Base-by-base conservation (phyloP, 2,888 invertebrate genomes). In the Pachycephus smyrnensis region DNA sequence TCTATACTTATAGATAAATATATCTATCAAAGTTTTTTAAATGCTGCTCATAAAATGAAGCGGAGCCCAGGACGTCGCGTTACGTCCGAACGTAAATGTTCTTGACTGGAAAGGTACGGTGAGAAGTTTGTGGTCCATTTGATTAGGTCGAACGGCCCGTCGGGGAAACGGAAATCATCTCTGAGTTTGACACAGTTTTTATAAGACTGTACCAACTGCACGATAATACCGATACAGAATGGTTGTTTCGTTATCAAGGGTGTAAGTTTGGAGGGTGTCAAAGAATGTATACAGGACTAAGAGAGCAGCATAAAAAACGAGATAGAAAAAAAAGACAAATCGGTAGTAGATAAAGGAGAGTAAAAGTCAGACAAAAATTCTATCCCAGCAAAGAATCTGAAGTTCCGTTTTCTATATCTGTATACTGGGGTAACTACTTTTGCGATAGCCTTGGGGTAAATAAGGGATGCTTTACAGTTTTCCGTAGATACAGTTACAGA, bases 71-170 rank as follows among this genome's bases (percentile, higher is more conserved):
- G 15, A 40, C 40, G 40, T 15, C 40, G 15, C 40, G 6, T 15
- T 40, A 40, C 40, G 40, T 15, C 1, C 1, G 15, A 2, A 40
- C 40, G 40, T 40, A 40, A 40, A 15, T 40, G 40, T 40, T 40
- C 40, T 40, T 40, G 15, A 33, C n/a, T 23, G 73, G 15, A n/a
- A n/a, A 73, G 73, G 32, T 73, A 73, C 73, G 77, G 74, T 33
- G 82, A 73, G 76, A 83, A 81, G 75, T 81, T 85, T 73, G 77
- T 77, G 77, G 77, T 74, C 71, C 82, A 78, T 82, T 80, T 79
- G 77, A 78, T 78, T 68, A 80, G 79, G 79, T 82, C 81, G 35
- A 75, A 75, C 75, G 33, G 69, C 68, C 71, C 78, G 75, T 76
- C 80, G 73, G 71, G 32, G 74, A 80, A 78, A 31, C 75, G 80